Conservation (phyloP, 64 coral and sea anemone species). For the Cladopsammia gracilis region DNA sequence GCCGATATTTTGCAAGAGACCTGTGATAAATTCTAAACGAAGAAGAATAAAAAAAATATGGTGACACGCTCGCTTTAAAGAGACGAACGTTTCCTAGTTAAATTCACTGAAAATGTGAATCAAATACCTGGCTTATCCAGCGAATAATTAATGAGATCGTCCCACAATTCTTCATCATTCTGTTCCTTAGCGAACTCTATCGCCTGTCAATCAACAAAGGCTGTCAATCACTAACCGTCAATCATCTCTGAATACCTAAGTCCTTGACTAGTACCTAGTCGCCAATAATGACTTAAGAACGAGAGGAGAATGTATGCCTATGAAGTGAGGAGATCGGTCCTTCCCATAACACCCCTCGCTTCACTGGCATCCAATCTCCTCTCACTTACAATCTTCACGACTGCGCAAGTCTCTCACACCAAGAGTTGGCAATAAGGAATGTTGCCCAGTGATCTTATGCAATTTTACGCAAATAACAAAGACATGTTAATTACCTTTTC, state of each 20-base stretch:
- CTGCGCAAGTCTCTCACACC: no score
- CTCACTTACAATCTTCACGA: no score
- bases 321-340: not conserved
- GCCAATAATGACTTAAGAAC: no score
- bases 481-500: slow-evolving; percentile 56
- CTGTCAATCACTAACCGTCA: not conserved
- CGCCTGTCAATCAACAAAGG: slow-evolving; percentile 62
- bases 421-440: no score
- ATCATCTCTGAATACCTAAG: no score
- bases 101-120: no score
- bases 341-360: not conserved
- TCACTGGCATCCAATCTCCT: no score
- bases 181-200: slow-evolving; percentile 98
- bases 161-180: slow-evolving; percentile 96
- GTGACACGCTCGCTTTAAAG: not conserved
- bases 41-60: not conserved
- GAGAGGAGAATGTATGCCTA: no score
- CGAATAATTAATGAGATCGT: slow-evolving; percentile 98
- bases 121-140: slow-evolving; percentile 96
- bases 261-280: no score
- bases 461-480: no score
- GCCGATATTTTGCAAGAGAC: slow-evolving; percentile 96
- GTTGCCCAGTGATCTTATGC: no score
- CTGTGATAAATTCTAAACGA: slow-evolving; percentile 89
- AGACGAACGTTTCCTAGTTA: no score